Evolutionary conservation across 1,140 invertebrate genomes (phyloP).

Genomic region (Ceratina calcarata): DNA sequence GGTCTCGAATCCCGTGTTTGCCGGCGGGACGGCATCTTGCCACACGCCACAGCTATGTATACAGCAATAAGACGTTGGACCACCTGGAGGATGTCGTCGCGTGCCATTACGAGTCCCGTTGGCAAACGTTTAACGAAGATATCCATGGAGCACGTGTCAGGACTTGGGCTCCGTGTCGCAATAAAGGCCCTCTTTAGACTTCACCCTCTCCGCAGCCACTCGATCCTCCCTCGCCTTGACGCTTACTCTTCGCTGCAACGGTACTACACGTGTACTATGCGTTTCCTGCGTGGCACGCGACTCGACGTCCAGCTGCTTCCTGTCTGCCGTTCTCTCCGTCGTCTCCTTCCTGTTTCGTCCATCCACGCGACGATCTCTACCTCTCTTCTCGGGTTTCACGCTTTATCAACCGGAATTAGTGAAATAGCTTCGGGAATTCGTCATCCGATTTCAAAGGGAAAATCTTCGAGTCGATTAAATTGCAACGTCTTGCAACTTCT

Average conservation of each 20-base stretch:
- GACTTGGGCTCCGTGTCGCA: conserved; percentile 41
- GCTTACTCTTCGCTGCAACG: conserved; percentile 17
- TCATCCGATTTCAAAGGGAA: too few relatives aligned
- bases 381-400: conserved; percentile 26
- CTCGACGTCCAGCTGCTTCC: conserved; percentile 65
- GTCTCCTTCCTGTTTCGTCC: conserved; percentile 34
- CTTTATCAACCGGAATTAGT: background rate
- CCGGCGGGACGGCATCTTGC: background rate
- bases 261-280: conserved; percentile 22
- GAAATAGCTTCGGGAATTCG: too few relatives aligned
- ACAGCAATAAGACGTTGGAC: conserved; percentile 30
- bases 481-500: too few relatives aligned
- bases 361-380: conserved; percentile 47
- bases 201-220: conserved; percentile 34
- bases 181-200: conserved; percentile 60
- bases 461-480: too few relatives aligned
- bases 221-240: conserved; percentile 50
- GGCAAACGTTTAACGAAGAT: conserved; percentile 66
- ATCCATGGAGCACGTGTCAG: conserved; percentile 59
- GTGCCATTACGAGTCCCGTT: conserved; percentile 65
- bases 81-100: conserved; percentile 67
- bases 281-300: conserved; percentile 66
- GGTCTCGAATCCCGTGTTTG: background rate
- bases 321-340: conserved; percentile 52
- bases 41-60: conserved; percentile 38